Conservation (phyloP, 1,140 invertebrate genomes). For the Ostrea denselamellosa region DNA sequence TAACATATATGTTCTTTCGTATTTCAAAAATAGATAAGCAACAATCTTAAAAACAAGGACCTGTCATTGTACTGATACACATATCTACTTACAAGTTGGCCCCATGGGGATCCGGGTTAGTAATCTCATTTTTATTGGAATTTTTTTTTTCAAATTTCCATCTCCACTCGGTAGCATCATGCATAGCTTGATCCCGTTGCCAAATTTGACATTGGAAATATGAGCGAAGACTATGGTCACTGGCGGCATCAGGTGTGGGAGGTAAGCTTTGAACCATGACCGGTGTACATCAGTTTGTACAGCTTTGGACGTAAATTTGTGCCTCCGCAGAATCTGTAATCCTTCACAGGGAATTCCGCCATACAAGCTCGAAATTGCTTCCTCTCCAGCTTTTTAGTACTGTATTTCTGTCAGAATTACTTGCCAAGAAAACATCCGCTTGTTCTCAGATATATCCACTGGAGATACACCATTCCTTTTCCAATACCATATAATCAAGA, state of each 20-base stretch:
- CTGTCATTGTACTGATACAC: too few species aligned
- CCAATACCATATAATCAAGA: constrained; percentile 8
- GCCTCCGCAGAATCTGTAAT: constrained; percentile 8
- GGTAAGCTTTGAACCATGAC: constrained; percentile 8
- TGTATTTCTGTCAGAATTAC: background rate
- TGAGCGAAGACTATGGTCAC: background rate
- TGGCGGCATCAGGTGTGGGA: background rate
- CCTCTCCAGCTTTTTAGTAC: background rate
- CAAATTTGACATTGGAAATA: background rate
- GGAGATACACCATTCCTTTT: background rate
- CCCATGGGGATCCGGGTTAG: too few species aligned
- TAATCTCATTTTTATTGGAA: too few species aligned
- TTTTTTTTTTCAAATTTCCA: too few species aligned
- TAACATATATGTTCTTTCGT: too few species aligned
- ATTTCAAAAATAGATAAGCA: too few species aligned
- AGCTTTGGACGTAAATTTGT: background rate
- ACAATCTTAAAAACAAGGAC: too few species aligned
- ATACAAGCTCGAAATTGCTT: constrained; percentile 1
- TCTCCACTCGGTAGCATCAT: background rate
- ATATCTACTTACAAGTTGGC: too few species aligned
- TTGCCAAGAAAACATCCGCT: background rate
- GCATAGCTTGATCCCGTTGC: constrained; percentile 16
- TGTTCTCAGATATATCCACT: background rate
- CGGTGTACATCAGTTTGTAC: constrained; percentile 1
- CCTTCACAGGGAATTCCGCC: background rate